Base-by-base conservation (phyloP, 1,140 invertebrate genomes). In the Pseudomyrmex sp. region DNA sequence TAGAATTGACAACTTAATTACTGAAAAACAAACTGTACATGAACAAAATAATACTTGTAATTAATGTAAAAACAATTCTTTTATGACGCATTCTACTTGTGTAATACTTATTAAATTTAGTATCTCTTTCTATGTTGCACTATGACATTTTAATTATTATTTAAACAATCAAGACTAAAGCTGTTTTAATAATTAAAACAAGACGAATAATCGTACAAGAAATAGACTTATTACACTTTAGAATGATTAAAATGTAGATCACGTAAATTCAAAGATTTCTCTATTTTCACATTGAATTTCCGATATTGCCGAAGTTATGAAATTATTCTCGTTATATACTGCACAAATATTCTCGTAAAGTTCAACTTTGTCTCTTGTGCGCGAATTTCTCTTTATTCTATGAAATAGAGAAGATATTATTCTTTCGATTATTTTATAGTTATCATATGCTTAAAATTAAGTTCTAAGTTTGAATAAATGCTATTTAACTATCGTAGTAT, bases 251-350 rank as follows among this genome's bases (percentile, higher is more conserved):
- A 69, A 79, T 70, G 65, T 59, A 23, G 3, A 69, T 59, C 15
- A 79, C n/a, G 54, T 59, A 79, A 79, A 44, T 79, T 70, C 15
- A 8, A 68, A 59, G 10, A 79, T 12, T 26, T 13, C 13, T 69
- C 54, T 58, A 56, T 79, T 79, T 58, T 48, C 20, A 77, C 26
- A 15, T 26, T 79, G 13, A 70, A 59, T 79, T 69, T 59, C 5
- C 20, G 4, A 59, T 79, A 69, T 58, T 18, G 10, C 66, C 18
- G 13, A 35, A 79, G 44, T 70, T 79, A 46, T 79, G 26, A 48
- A 68, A 70, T 69, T 79, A 59, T 23, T 26, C 44, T 79, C 35
- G 75, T 77, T 68, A 76, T 68, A 76, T 2, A 26, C 18, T 68
- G 18, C 9, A 56, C 26, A 46, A 77, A 68, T 77, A 68, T 77